A percentile compares a stretch with the other conserved stretches of the same genome.
Conservation (phyloP, 1,140 invertebrate species). For the Neotoxoptera formosana region DNA sequence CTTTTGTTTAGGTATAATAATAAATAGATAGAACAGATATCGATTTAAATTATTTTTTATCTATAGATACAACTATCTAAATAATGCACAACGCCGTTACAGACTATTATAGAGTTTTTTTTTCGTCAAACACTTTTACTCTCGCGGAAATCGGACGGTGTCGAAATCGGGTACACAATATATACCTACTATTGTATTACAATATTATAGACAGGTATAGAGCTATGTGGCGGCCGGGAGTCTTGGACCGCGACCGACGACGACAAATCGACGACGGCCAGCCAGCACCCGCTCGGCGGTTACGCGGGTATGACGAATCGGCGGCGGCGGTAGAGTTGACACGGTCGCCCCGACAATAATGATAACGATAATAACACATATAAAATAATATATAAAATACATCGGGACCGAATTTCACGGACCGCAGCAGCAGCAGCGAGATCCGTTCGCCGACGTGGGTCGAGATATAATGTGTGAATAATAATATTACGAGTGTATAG, state of each 20-base stretch:
- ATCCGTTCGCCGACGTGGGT: neutral
- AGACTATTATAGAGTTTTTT: neutral
- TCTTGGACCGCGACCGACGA: conserved; percentile 33
- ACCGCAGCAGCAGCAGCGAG: neutral
- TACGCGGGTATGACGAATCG: conserved; percentile 38
- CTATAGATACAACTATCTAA: too few relatives aligned
- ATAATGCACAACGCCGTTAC: too few relatives aligned
- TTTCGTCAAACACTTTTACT: neutral
- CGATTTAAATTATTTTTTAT: too few relatives aligned
- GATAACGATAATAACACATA: neutral
- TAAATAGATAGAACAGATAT: too few relatives aligned
- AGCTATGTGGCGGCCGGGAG: neutral
- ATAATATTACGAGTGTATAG: neutral
- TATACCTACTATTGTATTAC: neutral
- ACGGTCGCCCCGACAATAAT: conserved; percentile 22
- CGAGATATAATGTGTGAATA: neutral
- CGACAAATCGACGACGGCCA: neutral
- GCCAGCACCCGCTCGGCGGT: neutral
- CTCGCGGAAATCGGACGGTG: conserved; percentile 18
- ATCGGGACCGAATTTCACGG: neutral
- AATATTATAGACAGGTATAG: neutral
- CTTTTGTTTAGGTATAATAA: too few relatives aligned
- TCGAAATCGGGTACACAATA: conserved; percentile 7
- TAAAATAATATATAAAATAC: neutral
- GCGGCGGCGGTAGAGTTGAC: neutral